These are phyloP conservation scores for Lasioglossum oenotherae DNA, from an alignment of 2,888 invertebrate species.

Conservation along the genomic window DNA sequence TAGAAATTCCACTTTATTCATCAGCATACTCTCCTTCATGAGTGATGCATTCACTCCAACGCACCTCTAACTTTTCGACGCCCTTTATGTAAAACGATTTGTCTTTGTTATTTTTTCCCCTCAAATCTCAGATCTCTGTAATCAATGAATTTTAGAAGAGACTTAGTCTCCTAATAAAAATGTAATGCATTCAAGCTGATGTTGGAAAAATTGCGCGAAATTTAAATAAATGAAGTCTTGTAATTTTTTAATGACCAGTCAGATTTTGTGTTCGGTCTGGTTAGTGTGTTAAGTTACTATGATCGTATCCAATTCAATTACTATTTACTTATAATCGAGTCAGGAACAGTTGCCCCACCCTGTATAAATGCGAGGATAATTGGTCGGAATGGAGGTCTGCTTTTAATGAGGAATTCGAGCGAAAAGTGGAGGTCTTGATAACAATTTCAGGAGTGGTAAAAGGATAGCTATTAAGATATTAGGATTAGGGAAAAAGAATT, in stretches of 20 bases:
- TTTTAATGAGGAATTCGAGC: background rate
- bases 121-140: too few species aligned
- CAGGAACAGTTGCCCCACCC: background rate
- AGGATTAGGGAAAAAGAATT: conserved; percentile 16
- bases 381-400: background rate
- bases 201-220: background rate
- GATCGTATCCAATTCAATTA: background rate
- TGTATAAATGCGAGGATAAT: background rate
- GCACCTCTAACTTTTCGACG: too few species aligned
- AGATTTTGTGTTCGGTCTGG: background rate
- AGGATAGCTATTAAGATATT: conserved; percentile 15
- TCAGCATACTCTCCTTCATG: too few species aligned
- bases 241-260: background rate
- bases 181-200: too few species aligned
- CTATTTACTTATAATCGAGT: background rate
- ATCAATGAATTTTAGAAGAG: too few species aligned
- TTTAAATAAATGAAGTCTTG: background rate
- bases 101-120: too few species aligned
- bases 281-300: background rate
- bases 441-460: conserved; percentile 13
- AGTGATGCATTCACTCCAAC: too few species aligned
- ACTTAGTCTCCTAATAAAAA: too few species aligned
- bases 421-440: background rate
- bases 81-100: too few species aligned
- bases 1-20: too few species aligned